Percentiles rank a stretch among this genome's conserved stretches.
phyloP scores from a whole-genome alignment of 2,797 vertebrate species.

The Sebastes elongatus region DNA sequence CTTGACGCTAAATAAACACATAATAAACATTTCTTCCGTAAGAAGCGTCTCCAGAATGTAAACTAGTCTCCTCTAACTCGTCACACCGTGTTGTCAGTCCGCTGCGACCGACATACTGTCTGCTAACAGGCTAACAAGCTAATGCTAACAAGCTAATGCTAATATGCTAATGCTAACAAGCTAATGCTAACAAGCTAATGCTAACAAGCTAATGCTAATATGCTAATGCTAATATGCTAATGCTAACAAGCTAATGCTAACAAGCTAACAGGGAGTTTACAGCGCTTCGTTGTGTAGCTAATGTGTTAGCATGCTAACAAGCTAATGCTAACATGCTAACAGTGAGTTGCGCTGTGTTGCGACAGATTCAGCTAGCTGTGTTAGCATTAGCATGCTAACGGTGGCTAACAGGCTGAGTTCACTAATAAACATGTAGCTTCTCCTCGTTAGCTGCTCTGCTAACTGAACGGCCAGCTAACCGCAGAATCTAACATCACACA shows the following conservation, averaged over 20 bases:
- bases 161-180: constrained; percentile 64
- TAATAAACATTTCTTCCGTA: neutral
- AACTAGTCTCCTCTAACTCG: neutral
- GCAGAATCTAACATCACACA: too few relatives aligned
- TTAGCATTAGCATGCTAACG: too few relatives aligned
- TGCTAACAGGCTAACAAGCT: constrained; percentile 45
- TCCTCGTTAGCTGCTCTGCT: too few relatives aligned
- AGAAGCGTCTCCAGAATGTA: neutral
- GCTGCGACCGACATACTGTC: neutral
- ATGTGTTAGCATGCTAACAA: neutral
- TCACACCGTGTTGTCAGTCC: constrained; percentile 55
- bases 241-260: constrained; percentile 53
- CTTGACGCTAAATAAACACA: constrained; percentile 1
- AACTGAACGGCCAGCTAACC: too few relatives aligned
- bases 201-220: constrained; percentile 56
- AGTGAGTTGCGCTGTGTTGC: too few relatives aligned
- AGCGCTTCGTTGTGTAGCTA: neutral
- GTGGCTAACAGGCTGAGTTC: too few relatives aligned
- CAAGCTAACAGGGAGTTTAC: constrained; percentile 53
- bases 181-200: constrained; percentile 55
- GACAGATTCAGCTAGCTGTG: too few relatives aligned
- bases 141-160: constrained; percentile 59
- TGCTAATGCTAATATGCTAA: constrained; percentile 56
- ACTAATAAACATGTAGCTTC: too few relatives aligned
- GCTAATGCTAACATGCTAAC: constrained; percentile 10